These are phyloP conservation scores for Trichomalopsis sarcophagae DNA, from an alignment of 1,140 invertebrate species.

Conservation along the genomic window DNA sequence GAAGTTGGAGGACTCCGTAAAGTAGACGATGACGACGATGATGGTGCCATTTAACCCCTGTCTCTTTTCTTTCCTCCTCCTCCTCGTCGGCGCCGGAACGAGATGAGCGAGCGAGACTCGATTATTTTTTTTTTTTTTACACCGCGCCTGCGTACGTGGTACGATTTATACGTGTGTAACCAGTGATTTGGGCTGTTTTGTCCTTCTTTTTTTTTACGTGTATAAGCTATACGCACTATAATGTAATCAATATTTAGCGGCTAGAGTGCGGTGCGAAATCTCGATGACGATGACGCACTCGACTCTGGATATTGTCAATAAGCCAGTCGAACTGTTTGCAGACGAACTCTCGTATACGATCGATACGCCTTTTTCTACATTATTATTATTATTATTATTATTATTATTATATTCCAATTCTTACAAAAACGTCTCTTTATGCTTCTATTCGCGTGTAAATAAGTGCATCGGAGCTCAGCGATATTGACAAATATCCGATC, in stretches of 20 bases:
- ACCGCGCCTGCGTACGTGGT: conserved; percentile 40
- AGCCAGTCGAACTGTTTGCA: conserved; percentile 46
- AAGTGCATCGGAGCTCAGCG: conserved; percentile 32
- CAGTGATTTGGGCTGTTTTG: conserved; percentile 35
- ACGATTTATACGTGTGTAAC: conserved; percentile 40
- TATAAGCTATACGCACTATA: background rate
- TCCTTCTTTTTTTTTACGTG: background rate
- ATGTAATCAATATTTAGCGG: background rate
- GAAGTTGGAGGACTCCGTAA: conserved; percentile 59
- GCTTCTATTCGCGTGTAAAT: background rate
- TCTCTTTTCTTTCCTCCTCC: conserved; percentile 55
- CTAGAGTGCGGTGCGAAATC: conserved; percentile 17
- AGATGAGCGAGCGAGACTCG: conserved; percentile 21
- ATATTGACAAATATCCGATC: too few species aligned
- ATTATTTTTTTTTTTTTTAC: conserved; percentile 62
- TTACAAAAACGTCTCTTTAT: conserved; percentile 7
- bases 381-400: conserved; percentile 20
- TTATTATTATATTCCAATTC: too few species aligned
- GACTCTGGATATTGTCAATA: background rate
- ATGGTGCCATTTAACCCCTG: conserved; percentile 65
- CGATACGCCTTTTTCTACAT: conserved; percentile 12
- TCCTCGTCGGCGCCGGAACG: conserved; percentile 9
- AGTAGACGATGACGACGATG: conserved; percentile 29
- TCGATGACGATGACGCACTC: conserved; percentile 9
- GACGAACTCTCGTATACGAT: conserved; percentile 24